A percentile compares a stretch with the other conserved stretches of the same genome.
phyloP scores from a whole-genome alignment of 2,797 vertebrate genomes.

The Gymnopithys bicolor region DNA sequence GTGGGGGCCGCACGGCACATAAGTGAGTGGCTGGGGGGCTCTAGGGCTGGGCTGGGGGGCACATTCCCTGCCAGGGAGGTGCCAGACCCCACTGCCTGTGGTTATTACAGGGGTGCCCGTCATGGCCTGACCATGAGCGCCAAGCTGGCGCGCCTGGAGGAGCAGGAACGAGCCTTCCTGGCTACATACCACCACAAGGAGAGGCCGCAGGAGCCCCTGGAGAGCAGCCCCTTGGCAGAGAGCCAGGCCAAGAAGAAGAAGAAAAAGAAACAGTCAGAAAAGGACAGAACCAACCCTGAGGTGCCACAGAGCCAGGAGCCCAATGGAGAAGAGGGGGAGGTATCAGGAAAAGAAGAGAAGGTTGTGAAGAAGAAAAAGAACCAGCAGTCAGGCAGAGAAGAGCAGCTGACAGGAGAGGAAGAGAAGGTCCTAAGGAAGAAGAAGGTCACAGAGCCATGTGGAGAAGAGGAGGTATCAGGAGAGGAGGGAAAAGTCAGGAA shows the following conservation, averaged over 20 bases:
- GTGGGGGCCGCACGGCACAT: slow-evolving; percentile 93
- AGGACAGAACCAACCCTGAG: accelerated
- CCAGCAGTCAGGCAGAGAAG: background rate
- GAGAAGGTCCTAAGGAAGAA: background rate
- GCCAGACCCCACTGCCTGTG: accelerated
- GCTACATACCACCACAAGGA: slow-evolving; percentile 66
- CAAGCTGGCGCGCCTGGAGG: slow-evolving; percentile 90
- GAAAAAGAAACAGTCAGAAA: background rate
- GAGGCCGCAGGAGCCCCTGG: background rate
- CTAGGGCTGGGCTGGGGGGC: background rate
- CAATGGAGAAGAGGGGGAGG: background rate
- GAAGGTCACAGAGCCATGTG: background rate
- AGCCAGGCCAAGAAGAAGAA: background rate
- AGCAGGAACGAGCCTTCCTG: slow-evolving; percentile 92
- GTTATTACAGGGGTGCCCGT: slow-evolving; percentile 84
- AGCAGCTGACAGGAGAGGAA: background rate
- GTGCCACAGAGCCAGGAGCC: background rate
- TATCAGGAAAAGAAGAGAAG: background rate
- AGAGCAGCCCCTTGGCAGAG: background rate
- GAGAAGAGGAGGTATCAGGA: background rate
- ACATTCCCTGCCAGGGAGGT: background rate
- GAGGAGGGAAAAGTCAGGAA: background rate
- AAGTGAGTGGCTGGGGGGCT: slow-evolving; percentile 80
- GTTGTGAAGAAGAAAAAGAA: background rate
- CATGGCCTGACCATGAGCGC: slow-evolving; percentile 92